phyloP scores from a whole-genome alignment of 2,797 vertebrate genomes.

The Epinephelus malabaricus region DNA sequence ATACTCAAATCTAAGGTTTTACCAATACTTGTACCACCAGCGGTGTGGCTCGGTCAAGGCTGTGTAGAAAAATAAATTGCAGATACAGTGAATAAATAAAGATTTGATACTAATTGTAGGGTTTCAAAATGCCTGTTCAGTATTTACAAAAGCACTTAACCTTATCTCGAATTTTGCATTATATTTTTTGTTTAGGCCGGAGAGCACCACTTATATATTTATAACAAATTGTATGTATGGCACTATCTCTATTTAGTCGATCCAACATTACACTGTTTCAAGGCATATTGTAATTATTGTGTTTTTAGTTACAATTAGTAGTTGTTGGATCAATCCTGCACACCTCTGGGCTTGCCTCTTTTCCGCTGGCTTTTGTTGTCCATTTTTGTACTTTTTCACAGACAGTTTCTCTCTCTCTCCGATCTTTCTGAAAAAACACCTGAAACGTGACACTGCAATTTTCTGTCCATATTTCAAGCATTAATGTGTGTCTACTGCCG shows the following conservation, averaged over 20 bases:
- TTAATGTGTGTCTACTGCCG: background rate
- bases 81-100: conserved; percentile 17
- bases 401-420: background rate
- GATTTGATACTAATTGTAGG: background rate
- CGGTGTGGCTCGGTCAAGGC: background rate
- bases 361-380: background rate
- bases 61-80: conserved; percentile 1
- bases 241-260: background rate
- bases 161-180: background rate
- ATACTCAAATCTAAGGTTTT: conserved; percentile 33
- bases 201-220: background rate
- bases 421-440: too few species aligned
- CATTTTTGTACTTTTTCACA: too few species aligned
- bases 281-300: background rate
- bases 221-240: background rate
- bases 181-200: background rate
- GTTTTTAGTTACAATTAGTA: background rate
- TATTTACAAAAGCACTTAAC: conserved; percentile 4
- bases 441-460: too few species aligned
- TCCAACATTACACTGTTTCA: background rate
- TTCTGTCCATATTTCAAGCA: too few species aligned
- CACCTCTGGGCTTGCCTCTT: background rate
- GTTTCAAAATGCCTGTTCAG: background rate
- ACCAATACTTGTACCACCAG: background rate
- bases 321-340: background rate